Conservation (phyloP, 1,140 invertebrate genomes). For the Apis cerana region DNA sequence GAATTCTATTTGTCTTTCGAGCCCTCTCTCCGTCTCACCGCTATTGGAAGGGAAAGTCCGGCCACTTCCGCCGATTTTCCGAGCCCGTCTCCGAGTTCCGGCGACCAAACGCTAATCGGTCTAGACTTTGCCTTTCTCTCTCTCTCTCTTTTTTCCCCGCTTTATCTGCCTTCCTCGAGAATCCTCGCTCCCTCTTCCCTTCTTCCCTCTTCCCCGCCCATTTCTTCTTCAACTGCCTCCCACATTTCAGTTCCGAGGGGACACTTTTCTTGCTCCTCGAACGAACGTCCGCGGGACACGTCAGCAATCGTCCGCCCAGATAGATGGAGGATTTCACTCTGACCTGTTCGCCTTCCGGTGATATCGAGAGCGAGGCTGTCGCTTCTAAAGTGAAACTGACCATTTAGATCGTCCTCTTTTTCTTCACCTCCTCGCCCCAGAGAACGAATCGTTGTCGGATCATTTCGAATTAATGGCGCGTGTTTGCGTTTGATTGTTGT, state of each 20-base stretch:
- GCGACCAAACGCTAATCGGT: conserved; percentile 74
- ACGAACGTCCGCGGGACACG: conserved; percentile 43
- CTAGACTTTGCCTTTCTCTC: conserved; percentile 65
- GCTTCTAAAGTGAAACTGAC: conserved; percentile 3
- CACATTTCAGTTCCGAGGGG: conserved; percentile 2
- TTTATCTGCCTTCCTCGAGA: conserved; percentile 38
- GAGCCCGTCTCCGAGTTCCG: conserved; percentile 67
- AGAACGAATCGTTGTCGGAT: background rate
- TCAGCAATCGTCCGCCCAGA: conserved; percentile 57
- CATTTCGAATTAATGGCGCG: background rate
- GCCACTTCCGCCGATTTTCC: conserved; percentile 72
- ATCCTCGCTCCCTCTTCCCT: conserved; percentile 5
- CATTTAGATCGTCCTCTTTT: background rate
- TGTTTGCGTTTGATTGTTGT: too few species aligned
- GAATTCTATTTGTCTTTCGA: conserved; percentile 76
- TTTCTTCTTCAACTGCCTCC: conserved; percentile 22
- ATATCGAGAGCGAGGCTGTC: conserved; percentile 13
- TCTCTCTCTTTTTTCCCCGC: conserved; percentile 34
- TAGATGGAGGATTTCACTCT: conserved; percentile 51
- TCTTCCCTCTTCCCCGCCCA: background rate
- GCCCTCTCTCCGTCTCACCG: conserved; percentile 60
- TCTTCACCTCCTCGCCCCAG: background rate
- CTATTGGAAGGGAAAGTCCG: conserved; percentile 56
- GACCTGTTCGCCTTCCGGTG: conserved; percentile 17
- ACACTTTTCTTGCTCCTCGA: conserved; percentile 57